Conservation (phyloP, 2,888 invertebrate species). For the Tipula confusa region DNA sequence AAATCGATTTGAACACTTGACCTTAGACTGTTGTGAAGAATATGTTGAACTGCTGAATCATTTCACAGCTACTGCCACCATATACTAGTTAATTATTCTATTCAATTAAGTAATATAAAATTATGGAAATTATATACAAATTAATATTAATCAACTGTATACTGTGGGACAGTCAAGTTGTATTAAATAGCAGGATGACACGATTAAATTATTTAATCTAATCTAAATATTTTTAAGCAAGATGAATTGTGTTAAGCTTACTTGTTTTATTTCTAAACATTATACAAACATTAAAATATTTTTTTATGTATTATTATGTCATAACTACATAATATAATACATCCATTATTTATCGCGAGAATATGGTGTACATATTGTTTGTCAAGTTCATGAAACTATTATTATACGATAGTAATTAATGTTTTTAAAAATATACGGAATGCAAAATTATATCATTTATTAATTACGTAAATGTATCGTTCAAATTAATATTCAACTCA, state of each 20-base stretch:
- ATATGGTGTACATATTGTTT: slow-evolving; percentile 12
- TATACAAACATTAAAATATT: not conserved
- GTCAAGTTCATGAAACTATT: not conserved
- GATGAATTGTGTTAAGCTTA: not conserved
- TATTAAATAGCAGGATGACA: slow-evolving; percentile 3
- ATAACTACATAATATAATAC: not conserved
- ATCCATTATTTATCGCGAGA: not conserved
- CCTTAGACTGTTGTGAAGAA: not conserved
- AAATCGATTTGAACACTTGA: not conserved
- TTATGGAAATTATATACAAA: not conserved
- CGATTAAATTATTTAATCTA: slow-evolving; percentile 3
- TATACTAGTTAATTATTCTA: not conserved
- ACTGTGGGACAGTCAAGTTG: not conserved
- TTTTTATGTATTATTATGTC: slow-evolving; percentile 20
- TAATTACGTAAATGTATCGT: not conserved
- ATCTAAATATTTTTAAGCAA: not conserved
- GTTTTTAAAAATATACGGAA: not conserved
- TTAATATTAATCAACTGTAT: not conserved
- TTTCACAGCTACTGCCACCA: not conserved
- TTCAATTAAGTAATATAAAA: not conserved
- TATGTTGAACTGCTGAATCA: not conserved
- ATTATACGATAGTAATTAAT: not conserved
- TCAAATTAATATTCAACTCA: not conserved
- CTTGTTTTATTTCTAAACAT: not conserved
- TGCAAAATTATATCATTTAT: not conserved